These are phyloP conservation scores for Bufo gargarizans DNA, from an alignment of 2,113 vertebrate genomes.

Conservation along the genomic window DNA sequence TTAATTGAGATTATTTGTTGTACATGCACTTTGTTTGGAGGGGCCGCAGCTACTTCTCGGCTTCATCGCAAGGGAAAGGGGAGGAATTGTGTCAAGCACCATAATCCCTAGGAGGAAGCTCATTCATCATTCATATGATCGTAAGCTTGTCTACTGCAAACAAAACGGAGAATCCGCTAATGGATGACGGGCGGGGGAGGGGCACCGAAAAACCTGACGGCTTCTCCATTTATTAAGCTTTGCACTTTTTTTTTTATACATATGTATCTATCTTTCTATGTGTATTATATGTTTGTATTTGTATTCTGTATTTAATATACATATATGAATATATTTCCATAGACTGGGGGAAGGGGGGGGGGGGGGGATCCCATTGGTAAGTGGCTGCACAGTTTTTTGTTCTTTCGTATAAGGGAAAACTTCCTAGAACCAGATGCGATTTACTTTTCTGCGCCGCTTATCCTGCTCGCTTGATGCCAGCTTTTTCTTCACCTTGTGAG, in stretches of 20 bases:
- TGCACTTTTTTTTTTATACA: slow-evolving; percentile 49
- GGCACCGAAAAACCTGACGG: not conserved
- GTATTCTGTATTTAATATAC: slow-evolving; percentile 45
- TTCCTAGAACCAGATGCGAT: slow-evolving; percentile 3
- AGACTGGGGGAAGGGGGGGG: not conserved
- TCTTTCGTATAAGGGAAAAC: slow-evolving; percentile 21
- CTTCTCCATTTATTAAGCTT: slow-evolving; percentile 28
- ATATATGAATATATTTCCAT: slow-evolving; percentile 46
- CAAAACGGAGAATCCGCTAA: not conserved
- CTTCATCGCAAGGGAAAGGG: not conserved
- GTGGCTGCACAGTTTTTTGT: not conserved
- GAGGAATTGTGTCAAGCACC: slow-evolving; percentile 10
- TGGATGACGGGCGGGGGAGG: not conserved
- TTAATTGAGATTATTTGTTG: not conserved
- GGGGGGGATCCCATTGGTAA: not conserved
- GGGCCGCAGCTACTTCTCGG: not conserved
- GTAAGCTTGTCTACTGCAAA: not conserved
- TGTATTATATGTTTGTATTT: slow-evolving; percentile 51
- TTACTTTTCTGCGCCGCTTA: slow-evolving; percentile 13
- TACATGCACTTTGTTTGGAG: not conserved
- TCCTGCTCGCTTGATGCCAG: slow-evolving; percentile 23
- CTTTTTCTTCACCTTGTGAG: slow-evolving; percentile 42
- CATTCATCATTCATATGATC: slow-evolving; percentile 20
- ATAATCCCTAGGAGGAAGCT: not conserved
- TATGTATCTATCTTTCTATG: slow-evolving; percentile 34